Conservation (phyloP, 2,888 invertebrate species). For the Ectobius pallidus region DNA sequence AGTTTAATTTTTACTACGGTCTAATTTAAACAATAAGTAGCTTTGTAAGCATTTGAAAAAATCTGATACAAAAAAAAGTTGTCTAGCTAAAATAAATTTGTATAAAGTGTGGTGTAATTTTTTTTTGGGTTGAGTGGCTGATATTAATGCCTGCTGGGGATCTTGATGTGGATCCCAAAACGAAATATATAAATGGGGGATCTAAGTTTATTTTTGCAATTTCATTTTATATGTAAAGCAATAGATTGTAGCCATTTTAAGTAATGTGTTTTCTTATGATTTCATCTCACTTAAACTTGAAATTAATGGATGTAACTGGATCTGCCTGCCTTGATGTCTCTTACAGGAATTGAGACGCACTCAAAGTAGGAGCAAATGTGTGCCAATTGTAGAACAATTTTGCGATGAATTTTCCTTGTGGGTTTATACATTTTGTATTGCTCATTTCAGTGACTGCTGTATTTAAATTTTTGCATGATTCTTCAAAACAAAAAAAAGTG, state of each 20-base stretch:
- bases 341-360: constrained; percentile 16
- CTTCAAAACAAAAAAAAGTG: too few relatives aligned
- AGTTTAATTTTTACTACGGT: constrained; percentile 45
- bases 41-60: constrained; percentile 43
- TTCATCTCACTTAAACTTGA: constrained; percentile 21
- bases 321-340: constrained; percentile 25
- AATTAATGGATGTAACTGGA: constrained; percentile 24
- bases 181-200: constrained; percentile 36
- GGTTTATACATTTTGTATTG: constrained; percentile 45
- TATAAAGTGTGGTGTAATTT: constrained; percentile 45
- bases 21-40: constrained; percentile 45
- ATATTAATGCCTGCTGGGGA: constrained; percentile 39
- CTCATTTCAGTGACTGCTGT: constrained; percentile 45
- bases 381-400: constrained; percentile 42
- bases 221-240: constrained; percentile 35
- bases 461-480: constrained; percentile 44
- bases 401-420: constrained; percentile 41
- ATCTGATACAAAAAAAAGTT: constrained; percentile 37
- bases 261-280: constrained; percentile 28
- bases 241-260: constrained; percentile 34
- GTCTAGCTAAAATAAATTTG: constrained; percentile 42
- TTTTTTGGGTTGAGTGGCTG: constrained; percentile 44
- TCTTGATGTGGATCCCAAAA: constrained; percentile 30
- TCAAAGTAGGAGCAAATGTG: constrained; percentile 36
- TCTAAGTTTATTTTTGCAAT: constrained; percentile 37